Conservation (phyloP, 2,797 vertebrate genomes). For the Paratrypauchen microcephalus region DNA sequence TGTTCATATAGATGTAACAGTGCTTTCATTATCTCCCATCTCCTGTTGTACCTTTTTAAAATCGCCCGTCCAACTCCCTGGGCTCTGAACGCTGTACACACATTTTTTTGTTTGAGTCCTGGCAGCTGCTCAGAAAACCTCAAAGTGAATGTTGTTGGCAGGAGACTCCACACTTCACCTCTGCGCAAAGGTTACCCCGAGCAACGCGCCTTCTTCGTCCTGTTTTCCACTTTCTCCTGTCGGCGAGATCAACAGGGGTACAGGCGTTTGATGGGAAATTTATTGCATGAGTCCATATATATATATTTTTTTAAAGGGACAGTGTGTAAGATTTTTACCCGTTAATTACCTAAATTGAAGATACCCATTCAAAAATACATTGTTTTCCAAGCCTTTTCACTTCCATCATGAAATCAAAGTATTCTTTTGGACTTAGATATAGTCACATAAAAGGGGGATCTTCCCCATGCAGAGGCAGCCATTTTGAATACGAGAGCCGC, state of each 20-base stretch:
- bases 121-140: conserved; percentile 71
- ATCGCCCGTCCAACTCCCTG: conserved; percentile 18
- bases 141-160: conserved; percentile 72
- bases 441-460: no score
- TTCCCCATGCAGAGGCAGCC: no score
- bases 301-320: no score
- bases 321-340: no score
- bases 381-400: no score
- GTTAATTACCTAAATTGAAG: no score
- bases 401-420: no score
- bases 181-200: conserved; percentile 56
- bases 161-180: conserved; percentile 67
- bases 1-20: conserved; percentile 7
- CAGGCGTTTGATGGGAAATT: no score
- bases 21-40: conserved; percentile 18
- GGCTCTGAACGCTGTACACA: conserved; percentile 20
- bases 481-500: no score
- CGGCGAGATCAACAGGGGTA: neutral
- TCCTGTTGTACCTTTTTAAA: neutral
- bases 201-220: conserved; percentile 52
- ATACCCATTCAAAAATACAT: no score
- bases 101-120: conserved; percentile 56
- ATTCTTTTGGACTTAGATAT: no score
- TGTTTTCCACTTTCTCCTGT: conserved; percentile 28
- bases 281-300: no score